These are phyloP conservation scores for Probosciger aterrimus DNA, from an alignment of 2,113 vertebrate species.

Conservation along the genomic window DNA sequence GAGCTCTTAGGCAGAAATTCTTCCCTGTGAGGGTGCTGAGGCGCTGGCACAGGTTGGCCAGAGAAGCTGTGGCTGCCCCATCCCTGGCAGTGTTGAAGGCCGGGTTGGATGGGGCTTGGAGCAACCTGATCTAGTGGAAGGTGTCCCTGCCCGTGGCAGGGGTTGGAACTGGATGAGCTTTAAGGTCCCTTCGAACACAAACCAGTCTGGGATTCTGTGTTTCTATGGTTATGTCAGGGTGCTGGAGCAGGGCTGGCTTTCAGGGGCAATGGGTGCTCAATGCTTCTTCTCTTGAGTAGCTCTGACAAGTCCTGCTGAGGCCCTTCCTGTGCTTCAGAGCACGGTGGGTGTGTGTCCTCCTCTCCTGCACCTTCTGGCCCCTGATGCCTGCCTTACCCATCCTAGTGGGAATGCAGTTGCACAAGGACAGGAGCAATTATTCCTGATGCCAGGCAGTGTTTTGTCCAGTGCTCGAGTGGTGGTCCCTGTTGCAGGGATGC, in stretches of 20 bases:
- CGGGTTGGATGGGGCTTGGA: too few relatives aligned
- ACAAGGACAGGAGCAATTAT: not conserved
- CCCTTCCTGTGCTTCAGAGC: not conserved
- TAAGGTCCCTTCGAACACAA: too few relatives aligned
- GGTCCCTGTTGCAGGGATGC: not conserved
- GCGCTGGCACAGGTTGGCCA: too few relatives aligned
- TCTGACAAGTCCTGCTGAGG: not conserved
- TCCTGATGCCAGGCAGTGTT: rapidly evolving
- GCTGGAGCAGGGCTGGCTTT: not conserved
- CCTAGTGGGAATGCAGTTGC: not conserved
- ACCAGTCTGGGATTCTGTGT: too few relatives aligned
- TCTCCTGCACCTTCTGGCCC: not conserved
- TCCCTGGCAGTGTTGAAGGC: too few relatives aligned
- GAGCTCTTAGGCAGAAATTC: too few relatives aligned
- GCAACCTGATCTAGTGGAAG: too few relatives aligned
- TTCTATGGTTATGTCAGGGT: not conserved
- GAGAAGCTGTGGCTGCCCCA: too few relatives aligned
- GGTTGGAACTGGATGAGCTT: too few relatives aligned
- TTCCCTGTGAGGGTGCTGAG: too few relatives aligned
- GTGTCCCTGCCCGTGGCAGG: too few relatives aligned
- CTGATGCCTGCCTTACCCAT: not conserved
- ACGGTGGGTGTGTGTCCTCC: rapidly evolving
- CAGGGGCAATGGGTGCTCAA: rapidly evolving
- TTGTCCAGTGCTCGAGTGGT: rapidly evolving
- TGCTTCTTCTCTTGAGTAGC: not conserved